These are phyloP conservation scores for Oreochromis spilurus DNA, from an alignment of 2,113 vertebrate genomes.

Conservation along the genomic window DNA sequence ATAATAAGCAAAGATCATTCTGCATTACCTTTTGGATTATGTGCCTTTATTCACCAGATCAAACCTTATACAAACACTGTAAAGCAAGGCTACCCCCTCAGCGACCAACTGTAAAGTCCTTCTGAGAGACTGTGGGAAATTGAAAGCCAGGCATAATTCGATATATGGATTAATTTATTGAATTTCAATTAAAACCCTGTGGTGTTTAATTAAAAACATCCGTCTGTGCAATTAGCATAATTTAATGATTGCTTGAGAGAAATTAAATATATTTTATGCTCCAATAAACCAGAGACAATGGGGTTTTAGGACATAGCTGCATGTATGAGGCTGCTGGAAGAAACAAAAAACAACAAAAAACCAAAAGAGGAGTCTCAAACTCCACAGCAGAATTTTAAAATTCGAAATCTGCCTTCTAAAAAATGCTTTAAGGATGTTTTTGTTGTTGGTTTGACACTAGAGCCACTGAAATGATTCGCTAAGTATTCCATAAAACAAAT, in stretches of 20 bases:
- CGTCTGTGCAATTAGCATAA: conserved; percentile 59
- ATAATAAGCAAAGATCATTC: conserved; percentile 6
- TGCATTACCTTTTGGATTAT: neutral
- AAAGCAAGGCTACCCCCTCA: neutral
- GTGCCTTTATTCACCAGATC: neutral
- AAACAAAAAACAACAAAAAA: neutral
- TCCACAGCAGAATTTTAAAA: neutral
- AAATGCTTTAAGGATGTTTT: neutral
- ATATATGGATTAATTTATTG: conserved; percentile 53
- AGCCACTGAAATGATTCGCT: neutral
- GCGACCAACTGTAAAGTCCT: neutral
- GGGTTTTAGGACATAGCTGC: conserved; percentile 29
- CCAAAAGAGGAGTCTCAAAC: neutral
- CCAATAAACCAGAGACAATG: conserved; percentile 42
- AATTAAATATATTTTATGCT: conserved; percentile 52
- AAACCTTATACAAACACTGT: neutral
- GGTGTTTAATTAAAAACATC: conserved; percentile 65
- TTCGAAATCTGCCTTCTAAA: neutral
- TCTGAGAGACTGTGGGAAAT: neutral
- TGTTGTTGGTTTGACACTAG: neutral
- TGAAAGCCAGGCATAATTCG: conserved; percentile 39
- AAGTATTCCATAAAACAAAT: neutral
- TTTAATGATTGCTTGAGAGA: conserved; percentile 61
- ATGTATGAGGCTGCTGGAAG: neutral
- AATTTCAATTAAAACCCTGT: conserved; percentile 60